Evolutionary conservation across 2,888 invertebrate species (phyloP).

Genomic region (Papilio demoleus): DNA sequence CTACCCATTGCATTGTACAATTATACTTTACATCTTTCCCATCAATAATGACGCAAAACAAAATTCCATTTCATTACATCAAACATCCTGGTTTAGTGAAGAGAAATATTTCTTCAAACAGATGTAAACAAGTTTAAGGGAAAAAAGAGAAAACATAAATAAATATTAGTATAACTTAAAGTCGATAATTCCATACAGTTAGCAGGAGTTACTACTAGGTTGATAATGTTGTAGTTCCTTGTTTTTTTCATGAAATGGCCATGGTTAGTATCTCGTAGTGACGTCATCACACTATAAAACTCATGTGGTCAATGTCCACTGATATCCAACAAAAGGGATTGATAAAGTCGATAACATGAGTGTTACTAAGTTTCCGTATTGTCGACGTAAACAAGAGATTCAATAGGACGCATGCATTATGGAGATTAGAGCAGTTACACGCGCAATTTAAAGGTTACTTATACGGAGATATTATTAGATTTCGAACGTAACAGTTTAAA

Average conservation of each 20-base stretch:
- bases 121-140: too few species aligned
- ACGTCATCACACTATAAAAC: not conserved
- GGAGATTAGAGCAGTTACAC: not conserved
- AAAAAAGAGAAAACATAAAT: too few species aligned
- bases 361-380: not conserved
- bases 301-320: conserved; percentile 2
- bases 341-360: not conserved
- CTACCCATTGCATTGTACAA: conserved; percentile 19
- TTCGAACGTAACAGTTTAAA: not conserved
- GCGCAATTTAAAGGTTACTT: not conserved
- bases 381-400: not conserved
- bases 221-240: not conserved
- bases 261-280: not conserved
- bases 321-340: conserved; percentile 1
- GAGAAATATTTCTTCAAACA: too few species aligned
- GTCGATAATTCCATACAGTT: not conserved
- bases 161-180: too few species aligned
- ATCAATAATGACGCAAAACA: conserved; percentile 25
- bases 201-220: not conserved
- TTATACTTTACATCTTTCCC: conserved; percentile 8
- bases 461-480: not conserved
- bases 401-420: not conserved
- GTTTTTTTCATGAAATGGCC: not conserved
- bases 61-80: not conserved
- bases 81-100: not conserved